These are phyloP conservation scores for Dolichopus griseipennis DNA, from an alignment of 2,888 invertebrate genomes.

Conservation along the genomic window DNA sequence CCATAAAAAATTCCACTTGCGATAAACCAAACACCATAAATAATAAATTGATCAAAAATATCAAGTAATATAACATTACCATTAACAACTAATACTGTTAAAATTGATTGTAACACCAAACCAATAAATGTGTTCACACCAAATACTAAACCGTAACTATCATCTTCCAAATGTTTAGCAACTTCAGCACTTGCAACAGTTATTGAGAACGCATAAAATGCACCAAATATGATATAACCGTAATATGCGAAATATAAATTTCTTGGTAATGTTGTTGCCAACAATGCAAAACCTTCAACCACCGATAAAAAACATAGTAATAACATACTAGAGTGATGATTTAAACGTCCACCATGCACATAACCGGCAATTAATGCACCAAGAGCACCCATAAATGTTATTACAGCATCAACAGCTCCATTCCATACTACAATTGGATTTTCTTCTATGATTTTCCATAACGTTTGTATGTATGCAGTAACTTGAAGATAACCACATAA, in stretches of 20 bases:
- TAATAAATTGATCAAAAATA: constrained; percentile 33
- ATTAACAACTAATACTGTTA: constrained; percentile 50
- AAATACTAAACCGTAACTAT: constrained; percentile 83
- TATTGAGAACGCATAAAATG: constrained; percentile 69
- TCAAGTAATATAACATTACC: constrained; percentile 33
- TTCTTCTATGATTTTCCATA: constrained; percentile 54
- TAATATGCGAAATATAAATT: constrained; percentile 64
- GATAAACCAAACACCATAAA: constrained; percentile 39
- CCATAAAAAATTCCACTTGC: constrained; percentile 33
- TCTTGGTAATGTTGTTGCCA: constrained; percentile 49
- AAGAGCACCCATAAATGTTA: constrained; percentile 58
- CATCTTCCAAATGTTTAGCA: constrained; percentile 67
- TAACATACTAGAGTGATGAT: constrained; percentile 42
- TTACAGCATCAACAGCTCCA: constrained; percentile 72
- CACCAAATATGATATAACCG: constrained; percentile 65
- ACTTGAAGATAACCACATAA: constrained; percentile 65
- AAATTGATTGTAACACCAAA: constrained; percentile 63
- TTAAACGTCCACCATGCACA: constrained; percentile 33
- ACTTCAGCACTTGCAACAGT: constrained; percentile 63
- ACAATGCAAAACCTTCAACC: constrained; percentile 49
- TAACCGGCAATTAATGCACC: constrained; percentile 51
- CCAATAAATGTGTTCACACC: constrained; percentile 82
- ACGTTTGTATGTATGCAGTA: constrained; percentile 59
- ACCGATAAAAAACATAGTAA: constrained; percentile 46
- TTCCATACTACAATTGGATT: constrained; percentile 47